Evolutionary conservation across 1,140 invertebrate genomes (phyloP), one percentile per base, ranked within the genome.

Genomic region (Mesaphorura yosii): DNA sequence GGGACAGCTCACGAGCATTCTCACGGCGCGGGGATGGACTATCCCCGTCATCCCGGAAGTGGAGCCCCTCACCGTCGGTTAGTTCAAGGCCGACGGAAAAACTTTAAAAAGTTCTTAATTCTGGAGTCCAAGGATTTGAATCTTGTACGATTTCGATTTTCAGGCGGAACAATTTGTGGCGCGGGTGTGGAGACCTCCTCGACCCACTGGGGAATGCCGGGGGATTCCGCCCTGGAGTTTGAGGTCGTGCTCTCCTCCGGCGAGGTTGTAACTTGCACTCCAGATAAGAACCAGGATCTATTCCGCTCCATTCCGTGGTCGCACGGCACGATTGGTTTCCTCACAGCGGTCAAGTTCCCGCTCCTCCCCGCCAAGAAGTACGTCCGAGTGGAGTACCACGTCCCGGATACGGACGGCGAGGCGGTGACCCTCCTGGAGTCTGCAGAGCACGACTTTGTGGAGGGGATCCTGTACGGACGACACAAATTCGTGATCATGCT

Each of bases 141-240:
- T 37, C 17, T 37, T 12, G 17, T 37, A 12, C 34, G 34, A 19
- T 42, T 42, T 42, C 7, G 23, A 19, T 42, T 12, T 42, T 22
- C 23, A 42, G 48, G 48, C 22, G 48, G 48, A 26, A 22, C 14
- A 14, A 49, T 49, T 17, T 28, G 26, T 40, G 48, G 48, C 17
- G 48, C 48, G 5, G 48, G 48, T 10, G n/a, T 49, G 5, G 48
- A 49, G 48, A 45, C 48, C 15, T 10, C 28, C 7, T 28, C 20
- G 6, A 20, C 23, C 45, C 7, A 47, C 6, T 47, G 29, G 14
- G 45, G 45, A 27, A 10, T 49, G 15, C 15, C 39, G n/a, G 48
- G 28, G 12, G 15, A 45, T 47, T 7, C 48, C 23, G 29, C 12
- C 14, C 14, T 39, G 6, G 27, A 17, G 17, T 49, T 45, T 23